Base-by-base conservation (phyloP, 92 coral and sea anemone genomes). In the Phymanthus crucifer region DNA sequence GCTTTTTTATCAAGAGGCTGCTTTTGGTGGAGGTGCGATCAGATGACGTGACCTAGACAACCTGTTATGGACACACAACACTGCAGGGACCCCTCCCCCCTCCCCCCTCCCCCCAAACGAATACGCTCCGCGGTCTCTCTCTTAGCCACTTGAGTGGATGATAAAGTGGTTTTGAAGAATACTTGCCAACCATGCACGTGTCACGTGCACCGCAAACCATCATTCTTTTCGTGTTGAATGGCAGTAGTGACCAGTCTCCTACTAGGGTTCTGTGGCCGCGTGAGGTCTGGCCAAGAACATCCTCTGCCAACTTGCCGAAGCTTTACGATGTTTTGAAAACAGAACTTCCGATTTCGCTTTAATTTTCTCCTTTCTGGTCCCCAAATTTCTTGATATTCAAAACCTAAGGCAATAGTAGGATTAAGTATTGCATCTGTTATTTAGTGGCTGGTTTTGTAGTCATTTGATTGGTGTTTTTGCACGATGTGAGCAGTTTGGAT, bases 271-370 rank as follows among this genome's bases (percentile, higher is more conserved):
- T 24, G 6, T 24, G 29, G 31, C 38, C 76, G 84, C 76, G 71
- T 35, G 71, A 26, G 61, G 37, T 58, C 78, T 70, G 76, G 75
- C 54, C 27, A 66, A 43, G 43, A 40, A 32, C 29, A 23, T 14
- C 31, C 35, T 64, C 54, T 64, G 70, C 79, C 57, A 65, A 64
- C 33, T 70, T 35, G 58, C 47, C 56, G 48, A 80, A 66, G 65
- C 83, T 45, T 69, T 52, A 56, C 18, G 54, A 82, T 82, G 86
- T 82, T 82, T 82, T 82, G 72, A 82, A 82, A 82, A 82, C 74
- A 82, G 61, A 64, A 82, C 74, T 82, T 82, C 86, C 86, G 79
- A 82, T 82, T 82, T 82, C 86, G 80, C 72, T 82, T 82, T 75
- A 61, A 34, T 82, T 82, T 64, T 52, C 40, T 74, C 47, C 29